phyloP scores from a whole-genome alignment of 1,140 invertebrate species.

The Kradibia gibbosae region DNA sequence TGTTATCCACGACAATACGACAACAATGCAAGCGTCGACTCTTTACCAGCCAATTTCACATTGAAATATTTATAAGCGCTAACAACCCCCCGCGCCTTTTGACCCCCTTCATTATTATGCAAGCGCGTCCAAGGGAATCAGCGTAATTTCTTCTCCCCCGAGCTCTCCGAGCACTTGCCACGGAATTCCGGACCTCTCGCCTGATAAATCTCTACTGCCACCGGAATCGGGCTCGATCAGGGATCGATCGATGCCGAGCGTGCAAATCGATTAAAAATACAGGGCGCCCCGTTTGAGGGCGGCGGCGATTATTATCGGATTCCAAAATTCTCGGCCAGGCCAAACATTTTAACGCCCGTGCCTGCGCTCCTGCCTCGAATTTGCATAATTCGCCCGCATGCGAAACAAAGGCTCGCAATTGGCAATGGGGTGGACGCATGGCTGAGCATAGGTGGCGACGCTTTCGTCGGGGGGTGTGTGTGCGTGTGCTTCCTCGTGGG shows the following conservation, averaged over 20 bases:
- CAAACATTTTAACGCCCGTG: neutral
- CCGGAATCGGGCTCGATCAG: neutral
- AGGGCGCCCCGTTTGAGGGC: too few species aligned
- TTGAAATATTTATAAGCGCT: slow-evolving; percentile 59
- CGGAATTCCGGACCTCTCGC: too few species aligned
- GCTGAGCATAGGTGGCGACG: too few species aligned
- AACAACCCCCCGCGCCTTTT: slow-evolving; percentile 26
- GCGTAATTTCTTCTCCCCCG: too few species aligned
- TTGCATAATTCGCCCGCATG: neutral
- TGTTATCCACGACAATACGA: slow-evolving; percentile 41
- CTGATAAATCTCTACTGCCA: too few species aligned
- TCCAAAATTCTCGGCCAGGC: neutral
- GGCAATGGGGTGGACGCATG: too few species aligned
- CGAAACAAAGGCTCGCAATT: neutral
- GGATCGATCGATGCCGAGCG: neutral
- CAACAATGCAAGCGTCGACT: slow-evolving; percentile 52
- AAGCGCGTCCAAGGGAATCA: neutral
- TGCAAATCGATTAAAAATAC: neutral
- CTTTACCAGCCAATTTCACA: slow-evolving; percentile 55
- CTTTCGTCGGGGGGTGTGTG: too few species aligned
- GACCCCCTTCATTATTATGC: neutral
- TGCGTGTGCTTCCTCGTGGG: too few species aligned
- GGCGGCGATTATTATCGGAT: neutral
- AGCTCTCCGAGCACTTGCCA: too few species aligned
- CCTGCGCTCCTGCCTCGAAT: neutral